Evolutionary conservation across 2,797 vertebrate genomes (phyloP).

Genomic region (Macrochelys suwanniensis): DNA sequence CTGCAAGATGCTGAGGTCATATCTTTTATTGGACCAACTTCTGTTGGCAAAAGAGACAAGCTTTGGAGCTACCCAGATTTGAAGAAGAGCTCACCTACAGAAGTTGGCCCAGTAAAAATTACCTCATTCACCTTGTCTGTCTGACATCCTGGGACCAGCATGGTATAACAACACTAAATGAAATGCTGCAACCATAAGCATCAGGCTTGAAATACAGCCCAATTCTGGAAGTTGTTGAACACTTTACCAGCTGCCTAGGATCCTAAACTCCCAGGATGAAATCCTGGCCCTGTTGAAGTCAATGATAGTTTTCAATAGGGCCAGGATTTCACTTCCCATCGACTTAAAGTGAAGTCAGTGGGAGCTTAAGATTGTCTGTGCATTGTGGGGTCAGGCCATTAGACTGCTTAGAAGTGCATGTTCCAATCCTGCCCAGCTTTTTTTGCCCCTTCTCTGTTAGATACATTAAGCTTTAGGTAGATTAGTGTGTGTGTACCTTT

Average conservation of each 20-base stretch:
- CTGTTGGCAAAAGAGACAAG: not conserved
- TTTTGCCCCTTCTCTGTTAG: not conserved
- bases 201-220: not conserved
- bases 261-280: constrained; percentile 24
- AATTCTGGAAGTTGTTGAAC: not conserved
- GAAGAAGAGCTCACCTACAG: not conserved
- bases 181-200: not conserved
- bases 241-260: not conserved
- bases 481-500: not conserved
- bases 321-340: not conserved
- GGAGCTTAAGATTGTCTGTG: not conserved
- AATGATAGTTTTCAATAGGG: not conserved
- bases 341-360: not conserved
- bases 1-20: not conserved
- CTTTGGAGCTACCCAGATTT: no score
- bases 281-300: not conserved
- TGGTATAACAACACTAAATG: not conserved
- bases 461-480: not conserved
- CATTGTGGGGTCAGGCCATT: not conserved
- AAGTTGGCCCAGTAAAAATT: not conserved
- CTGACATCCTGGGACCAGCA: not conserved
- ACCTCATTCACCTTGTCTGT: not conserved
- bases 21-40: not conserved
- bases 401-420: not conserved
- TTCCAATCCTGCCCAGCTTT: not conserved